A percentile compares a stretch with the other conserved stretches of the same genome.
phyloP scores from a whole-genome alignment of 2,888 invertebrate species.

The Pyrgus malvae region DNA sequence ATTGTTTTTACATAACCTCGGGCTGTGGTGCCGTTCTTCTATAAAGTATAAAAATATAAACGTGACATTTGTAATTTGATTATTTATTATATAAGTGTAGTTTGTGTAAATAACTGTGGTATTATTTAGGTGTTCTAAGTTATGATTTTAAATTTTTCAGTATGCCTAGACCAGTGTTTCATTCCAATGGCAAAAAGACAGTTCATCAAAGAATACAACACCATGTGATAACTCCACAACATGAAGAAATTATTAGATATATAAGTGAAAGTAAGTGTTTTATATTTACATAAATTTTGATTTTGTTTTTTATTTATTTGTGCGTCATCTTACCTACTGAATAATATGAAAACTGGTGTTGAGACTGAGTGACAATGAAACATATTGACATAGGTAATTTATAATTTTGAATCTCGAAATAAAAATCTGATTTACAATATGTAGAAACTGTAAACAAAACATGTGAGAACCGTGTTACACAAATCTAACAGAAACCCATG shows the following conservation, averaged over 20 bases:
- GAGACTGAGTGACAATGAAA: too few relatives aligned
- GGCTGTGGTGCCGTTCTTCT: conserved; percentile 37
- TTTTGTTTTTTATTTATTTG: too few relatives aligned
- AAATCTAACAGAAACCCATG: too few relatives aligned
- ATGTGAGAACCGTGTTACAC: too few relatives aligned
- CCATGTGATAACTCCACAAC: conserved; percentile 86
- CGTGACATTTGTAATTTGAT: not conserved
- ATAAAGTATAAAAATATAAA: not conserved
- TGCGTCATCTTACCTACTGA: too few relatives aligned
- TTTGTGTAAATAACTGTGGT: not conserved
- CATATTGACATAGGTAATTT: too few relatives aligned
- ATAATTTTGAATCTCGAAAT: too few relatives aligned
- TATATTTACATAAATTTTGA: not conserved
- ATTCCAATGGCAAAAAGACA: conserved; percentile 85
- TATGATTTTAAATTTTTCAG: conserved; percentile 68
- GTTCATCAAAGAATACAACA: conserved; percentile 82
- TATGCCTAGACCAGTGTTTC: conserved; percentile 91
- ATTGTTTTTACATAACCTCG: conserved; percentile 77
- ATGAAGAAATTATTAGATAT: conserved; percentile 93
- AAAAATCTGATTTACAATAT: too few relatives aligned
- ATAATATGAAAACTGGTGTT: too few relatives aligned
- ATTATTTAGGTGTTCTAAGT: conserved; percentile 26
- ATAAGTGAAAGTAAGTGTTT: conserved; percentile 90
- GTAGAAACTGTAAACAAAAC: too few relatives aligned
- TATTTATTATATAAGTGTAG: not conserved